These are phyloP conservation scores for Vanessa cardui DNA, from an alignment of 2,888 invertebrate species.

Conservation along the genomic window DNA sequence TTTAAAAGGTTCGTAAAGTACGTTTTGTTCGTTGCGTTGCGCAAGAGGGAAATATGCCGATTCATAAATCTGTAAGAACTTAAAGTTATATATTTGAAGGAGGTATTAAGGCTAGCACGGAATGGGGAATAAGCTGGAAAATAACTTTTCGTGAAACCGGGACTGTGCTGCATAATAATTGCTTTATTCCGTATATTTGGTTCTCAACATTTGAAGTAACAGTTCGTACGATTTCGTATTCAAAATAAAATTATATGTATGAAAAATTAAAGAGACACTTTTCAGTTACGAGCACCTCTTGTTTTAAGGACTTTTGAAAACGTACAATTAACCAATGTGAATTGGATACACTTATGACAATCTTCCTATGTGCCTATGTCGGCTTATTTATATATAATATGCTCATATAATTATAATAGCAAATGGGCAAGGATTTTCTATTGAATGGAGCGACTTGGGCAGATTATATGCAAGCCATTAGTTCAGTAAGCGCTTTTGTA, in stretches of 20 bases:
- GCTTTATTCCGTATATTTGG: conserved; percentile 46
- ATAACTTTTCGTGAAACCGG: conserved; percentile 37
- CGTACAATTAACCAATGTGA: too few species aligned
- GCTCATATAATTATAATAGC: too few species aligned
- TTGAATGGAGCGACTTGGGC: conserved; percentile 66
- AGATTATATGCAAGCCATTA: conserved; percentile 74
- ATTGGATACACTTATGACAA: too few species aligned
- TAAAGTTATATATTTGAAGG: conserved; percentile 34
- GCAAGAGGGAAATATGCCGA: conserved; percentile 25
- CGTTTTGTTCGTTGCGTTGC: conserved; percentile 16
- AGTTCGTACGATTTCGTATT: conserved; percentile 11
- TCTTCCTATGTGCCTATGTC: too few species aligned
- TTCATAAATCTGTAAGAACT: conserved; percentile 33
- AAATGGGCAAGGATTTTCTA: conserved; percentile 38
- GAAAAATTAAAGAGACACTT: too few species aligned
- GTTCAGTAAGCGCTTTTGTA: conserved; percentile 66
- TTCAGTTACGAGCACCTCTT: too few species aligned
- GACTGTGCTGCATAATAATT: conserved; percentile 43
- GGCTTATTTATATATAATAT: too few species aligned
- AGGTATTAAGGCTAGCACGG: conserved; percentile 37
- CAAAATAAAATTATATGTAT: too few species aligned
- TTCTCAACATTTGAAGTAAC: conserved; percentile 58
- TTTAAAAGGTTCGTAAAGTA: conserved; percentile 16
- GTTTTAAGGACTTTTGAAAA: too few species aligned
- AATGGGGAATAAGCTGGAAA: conserved; percentile 41